These are phyloP conservation scores for Jacana jacana DNA, from an alignment of 2,113 vertebrate species.

Conservation along the genomic window DNA sequence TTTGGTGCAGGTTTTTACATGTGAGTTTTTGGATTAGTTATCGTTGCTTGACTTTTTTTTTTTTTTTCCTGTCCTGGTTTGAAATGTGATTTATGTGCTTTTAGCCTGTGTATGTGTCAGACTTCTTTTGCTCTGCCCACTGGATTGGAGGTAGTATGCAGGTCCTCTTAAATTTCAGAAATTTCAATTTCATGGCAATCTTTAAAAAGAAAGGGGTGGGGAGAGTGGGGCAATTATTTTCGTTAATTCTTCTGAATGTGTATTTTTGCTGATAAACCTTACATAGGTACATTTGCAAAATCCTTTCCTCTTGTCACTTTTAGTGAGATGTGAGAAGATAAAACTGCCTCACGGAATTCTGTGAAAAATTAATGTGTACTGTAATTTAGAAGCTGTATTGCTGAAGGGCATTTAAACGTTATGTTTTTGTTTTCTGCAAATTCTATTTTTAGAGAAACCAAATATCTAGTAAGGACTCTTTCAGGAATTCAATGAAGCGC, in stretches of 20 bases:
- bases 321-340: background rate
- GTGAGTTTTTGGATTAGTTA: background rate
- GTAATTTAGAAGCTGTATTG: slow-evolving; percentile 20
- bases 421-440: background rate
- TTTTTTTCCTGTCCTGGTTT: background rate
- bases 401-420: slow-evolving; percentile 17
- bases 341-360: background rate
- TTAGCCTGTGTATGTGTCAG: background rate
- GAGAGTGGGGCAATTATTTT: background rate
- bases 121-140: background rate
- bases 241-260: background rate
- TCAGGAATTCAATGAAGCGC: background rate
- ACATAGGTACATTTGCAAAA: background rate
- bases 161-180: background rate
- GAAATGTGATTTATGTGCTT: background rate
- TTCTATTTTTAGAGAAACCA: slow-evolving; percentile 25
- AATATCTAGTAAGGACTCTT: background rate
- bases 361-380: slow-evolving; percentile 36
- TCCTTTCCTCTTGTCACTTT: background rate
- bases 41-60: background rate
- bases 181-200: background rate
- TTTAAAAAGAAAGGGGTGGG: background rate
- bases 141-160: background rate
- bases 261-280: background rate
- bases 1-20: background rate